phyloP scores from a whole-genome alignment of 2,113 vertebrate species.

The Lepidiolamprologus cunningtoni region DNA sequence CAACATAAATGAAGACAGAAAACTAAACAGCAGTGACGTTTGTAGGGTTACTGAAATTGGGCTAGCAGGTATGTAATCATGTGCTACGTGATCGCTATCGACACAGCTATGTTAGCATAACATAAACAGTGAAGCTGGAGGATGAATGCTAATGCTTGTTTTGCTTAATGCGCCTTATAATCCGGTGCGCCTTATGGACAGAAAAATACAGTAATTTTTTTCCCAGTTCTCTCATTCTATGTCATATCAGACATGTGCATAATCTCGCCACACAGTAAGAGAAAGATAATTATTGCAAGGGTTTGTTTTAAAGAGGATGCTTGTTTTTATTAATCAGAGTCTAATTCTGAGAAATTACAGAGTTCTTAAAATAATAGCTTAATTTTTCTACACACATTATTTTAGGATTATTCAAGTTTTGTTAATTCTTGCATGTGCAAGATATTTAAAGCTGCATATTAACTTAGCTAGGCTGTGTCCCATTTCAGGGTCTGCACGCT shows the following conservation, averaged over 20 bases:
- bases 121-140: neutral
- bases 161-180: neutral
- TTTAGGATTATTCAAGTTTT: neutral
- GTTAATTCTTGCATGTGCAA: neutral
- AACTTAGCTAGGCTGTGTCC: neutral
- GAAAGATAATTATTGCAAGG: neutral
- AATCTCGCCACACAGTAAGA: neutral
- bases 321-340: neutral
- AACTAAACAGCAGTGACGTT: neutral
- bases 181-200: neutral
- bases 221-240: neutral
- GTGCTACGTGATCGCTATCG: neutral
- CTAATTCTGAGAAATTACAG: neutral
- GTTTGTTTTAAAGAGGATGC: neutral
- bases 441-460: neutral
- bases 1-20: neutral
- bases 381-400: neutral
- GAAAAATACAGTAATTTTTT: neutral
- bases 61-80: neutral
- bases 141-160: neutral
- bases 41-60: neutral
- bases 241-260: neutral
- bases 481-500: too few relatives aligned
- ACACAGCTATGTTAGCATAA: neutral
- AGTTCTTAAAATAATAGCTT: neutral